Evolutionary conservation across 1,140 invertebrate genomes (phyloP).

Genomic region (Plodia interpunctella): DNA sequence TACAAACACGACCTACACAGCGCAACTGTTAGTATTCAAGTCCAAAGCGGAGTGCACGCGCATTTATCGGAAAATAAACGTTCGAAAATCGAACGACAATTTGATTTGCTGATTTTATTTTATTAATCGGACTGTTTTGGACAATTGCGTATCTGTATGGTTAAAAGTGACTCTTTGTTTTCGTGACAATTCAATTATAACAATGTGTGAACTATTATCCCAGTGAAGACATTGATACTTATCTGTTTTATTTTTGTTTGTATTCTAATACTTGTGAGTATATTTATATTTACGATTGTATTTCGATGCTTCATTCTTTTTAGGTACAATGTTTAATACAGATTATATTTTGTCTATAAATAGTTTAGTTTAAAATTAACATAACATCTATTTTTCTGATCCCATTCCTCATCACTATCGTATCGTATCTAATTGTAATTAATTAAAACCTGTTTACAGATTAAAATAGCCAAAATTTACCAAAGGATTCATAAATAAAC

Average conservation of each 20-base stretch:
- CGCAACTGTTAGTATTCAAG: constrained; percentile 35
- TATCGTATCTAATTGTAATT: too few species aligned
- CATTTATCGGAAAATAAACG: constrained; percentile 18
- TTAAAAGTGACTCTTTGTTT: constrained; percentile 6
- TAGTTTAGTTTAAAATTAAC: too few species aligned
- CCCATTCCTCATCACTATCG: too few species aligned
- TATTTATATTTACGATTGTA: constrained; percentile 2
- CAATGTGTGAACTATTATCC: constrained; percentile 13
- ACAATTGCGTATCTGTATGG: neutral
- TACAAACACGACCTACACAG: constrained; percentile 41
- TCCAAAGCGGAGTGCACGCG: constrained; percentile 31
- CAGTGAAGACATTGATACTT: constrained; percentile 17
- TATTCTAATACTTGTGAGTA: constrained; percentile 21
- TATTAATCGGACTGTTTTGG: neutral
- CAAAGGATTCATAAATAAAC: too few species aligned
- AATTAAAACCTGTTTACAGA: too few species aligned
- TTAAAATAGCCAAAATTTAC: too few species aligned
- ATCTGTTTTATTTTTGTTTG: constrained; percentile 18
- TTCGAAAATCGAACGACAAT: constrained; percentile 11
- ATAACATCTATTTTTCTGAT: too few species aligned
- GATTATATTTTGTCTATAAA: too few species aligned
- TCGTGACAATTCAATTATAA: constrained; percentile 3
- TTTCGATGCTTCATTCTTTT: constrained; percentile 3
- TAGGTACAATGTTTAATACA: too few species aligned
- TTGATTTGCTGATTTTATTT: neutral